Conservation (phyloP, 2,113 vertebrate species). For the Microcebus lehilahytsara region DNA sequence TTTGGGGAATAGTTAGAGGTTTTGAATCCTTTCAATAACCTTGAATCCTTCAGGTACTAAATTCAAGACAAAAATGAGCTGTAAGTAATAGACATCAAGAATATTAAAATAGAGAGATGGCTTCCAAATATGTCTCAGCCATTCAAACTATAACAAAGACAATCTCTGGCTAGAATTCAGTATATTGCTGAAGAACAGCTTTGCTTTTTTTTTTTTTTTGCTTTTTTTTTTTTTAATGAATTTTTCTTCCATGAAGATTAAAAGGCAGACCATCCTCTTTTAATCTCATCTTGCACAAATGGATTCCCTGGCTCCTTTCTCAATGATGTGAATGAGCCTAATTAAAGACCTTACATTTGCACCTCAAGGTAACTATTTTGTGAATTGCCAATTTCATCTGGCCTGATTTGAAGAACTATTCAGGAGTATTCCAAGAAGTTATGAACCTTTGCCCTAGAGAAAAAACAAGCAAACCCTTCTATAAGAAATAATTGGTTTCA, state of each 20-base stretch:
- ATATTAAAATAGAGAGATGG: background rate
- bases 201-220: background rate
- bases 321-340: slow-evolving; percentile 30
- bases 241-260: background rate
- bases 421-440: slow-evolving; percentile 21
- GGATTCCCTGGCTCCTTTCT: background rate
- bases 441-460: background rate
- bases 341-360: slow-evolving; percentile 37
- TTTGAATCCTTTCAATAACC: slow-evolving; percentile 63
- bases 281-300: slow-evolving; percentile 3
- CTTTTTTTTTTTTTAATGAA: background rate
- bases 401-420: slow-evolving; percentile 43
- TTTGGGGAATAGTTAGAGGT: slow-evolving; percentile 57
- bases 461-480: slow-evolving; percentile 44
- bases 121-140: background rate
- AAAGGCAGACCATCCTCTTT: background rate
- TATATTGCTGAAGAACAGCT: background rate
- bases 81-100: slow-evolving; percentile 54
- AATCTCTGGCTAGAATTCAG: background rate
- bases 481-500: slow-evolving; percentile 53
- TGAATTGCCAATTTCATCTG: slow-evolving; percentile 25
- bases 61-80: slow-evolving; percentile 62
- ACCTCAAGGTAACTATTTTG: slow-evolving; percentile 48
- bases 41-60: slow-evolving; percentile 53
- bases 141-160: background rate